Percentiles rank a stretch among this genome's conserved stretches.
These are phyloP conservation scores for Nomada ferruginata DNA, from an alignment of 2,888 invertebrate species.

Conservation along the genomic window DNA sequence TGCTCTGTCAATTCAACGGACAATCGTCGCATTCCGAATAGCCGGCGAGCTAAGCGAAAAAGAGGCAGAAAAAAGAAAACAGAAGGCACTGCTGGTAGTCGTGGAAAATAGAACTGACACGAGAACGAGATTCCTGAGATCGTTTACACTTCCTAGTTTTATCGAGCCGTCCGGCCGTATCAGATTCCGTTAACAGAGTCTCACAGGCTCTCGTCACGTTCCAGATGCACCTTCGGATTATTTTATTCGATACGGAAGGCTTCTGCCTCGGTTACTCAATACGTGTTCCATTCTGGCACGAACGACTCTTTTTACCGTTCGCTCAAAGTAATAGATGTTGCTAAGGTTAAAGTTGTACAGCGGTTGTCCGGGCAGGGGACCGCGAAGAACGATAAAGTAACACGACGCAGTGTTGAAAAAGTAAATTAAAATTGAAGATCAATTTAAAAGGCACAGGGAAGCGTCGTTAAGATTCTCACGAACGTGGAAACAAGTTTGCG, in stretches of 20 bases:
- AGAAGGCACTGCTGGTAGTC: conserved; percentile 26
- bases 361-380: no score
- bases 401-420: no score
- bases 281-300: not conserved
- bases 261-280: not conserved
- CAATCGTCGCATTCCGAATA: conserved; percentile 8
- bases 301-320: conserved; percentile 1
- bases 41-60: not conserved
- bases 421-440: no score
- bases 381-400: no score
- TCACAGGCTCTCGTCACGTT: conserved; percentile 34
- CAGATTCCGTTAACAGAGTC: conserved; percentile 55
- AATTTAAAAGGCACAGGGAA: no score
- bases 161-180: conserved; percentile 31
- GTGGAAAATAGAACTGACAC: conserved; percentile 53
- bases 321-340: no score
- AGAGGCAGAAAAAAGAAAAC: conserved; percentile 17
- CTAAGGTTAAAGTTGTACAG: no score
- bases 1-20: not conserved
- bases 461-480: not conserved
- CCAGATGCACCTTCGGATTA: not conserved
- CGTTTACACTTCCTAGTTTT: conserved; percentile 59
- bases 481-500: not conserved
- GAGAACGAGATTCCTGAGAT: conserved; percentile 62
- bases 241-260: not conserved